These are phyloP conservation scores for Lagopus muta DNA, from an alignment of 2,113 vertebrate genomes.

Conservation along the genomic window DNA sequence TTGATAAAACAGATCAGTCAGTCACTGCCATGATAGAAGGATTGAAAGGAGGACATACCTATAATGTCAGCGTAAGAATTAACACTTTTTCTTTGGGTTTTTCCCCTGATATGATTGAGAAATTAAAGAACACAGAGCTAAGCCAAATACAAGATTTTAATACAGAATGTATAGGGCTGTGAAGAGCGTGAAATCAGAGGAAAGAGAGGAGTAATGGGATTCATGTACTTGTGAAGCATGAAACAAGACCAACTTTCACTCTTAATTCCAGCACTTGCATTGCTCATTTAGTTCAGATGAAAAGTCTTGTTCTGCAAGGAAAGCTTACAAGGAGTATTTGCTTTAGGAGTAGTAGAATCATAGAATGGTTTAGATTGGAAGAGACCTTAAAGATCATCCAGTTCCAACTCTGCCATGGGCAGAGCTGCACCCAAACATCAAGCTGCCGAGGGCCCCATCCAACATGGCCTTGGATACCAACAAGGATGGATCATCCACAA, in stretches of 20 bases:
- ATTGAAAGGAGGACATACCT: constrained; percentile 92
- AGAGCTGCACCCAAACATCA: not conserved
- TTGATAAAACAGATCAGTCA: constrained; percentile 80
- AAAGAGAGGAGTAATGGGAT: not conserved
- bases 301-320: not conserved
- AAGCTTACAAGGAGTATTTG: not conserved
- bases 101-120: not conserved
- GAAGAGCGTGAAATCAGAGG: not conserved
- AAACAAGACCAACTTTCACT: not conserved
- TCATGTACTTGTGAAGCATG: not conserved
- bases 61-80: constrained; percentile 89
- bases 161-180: not conserved
- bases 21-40: constrained; percentile 88
- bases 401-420: not conserved
- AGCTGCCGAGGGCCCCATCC: not conserved
- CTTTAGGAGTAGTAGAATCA: not conserved
- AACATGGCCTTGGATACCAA: not conserved
- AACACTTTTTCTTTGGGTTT: not conserved
- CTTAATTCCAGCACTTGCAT: not conserved
- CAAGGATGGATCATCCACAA: not conserved
- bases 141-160: not conserved
- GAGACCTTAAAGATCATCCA: not conserved
- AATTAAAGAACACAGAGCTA: not conserved
- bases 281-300: not conserved
- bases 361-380: not conserved